Conservation (phyloP, 1,140 invertebrate species). For the Nilaparvata lugens region DNA sequence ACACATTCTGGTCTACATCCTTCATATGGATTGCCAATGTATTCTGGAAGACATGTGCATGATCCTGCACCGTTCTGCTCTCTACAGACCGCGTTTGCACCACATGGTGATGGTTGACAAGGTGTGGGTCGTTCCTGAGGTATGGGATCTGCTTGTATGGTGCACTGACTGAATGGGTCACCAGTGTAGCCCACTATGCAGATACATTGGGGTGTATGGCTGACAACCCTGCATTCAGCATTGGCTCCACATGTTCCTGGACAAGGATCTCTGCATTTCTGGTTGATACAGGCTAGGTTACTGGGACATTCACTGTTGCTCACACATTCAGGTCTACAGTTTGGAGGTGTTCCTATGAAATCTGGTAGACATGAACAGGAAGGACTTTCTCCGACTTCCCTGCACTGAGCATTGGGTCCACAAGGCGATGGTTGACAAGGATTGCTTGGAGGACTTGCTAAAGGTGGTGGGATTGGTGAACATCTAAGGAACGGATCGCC, state of each 20-base stretch:
- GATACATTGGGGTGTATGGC: constrained; percentile 55
- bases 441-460: constrained; percentile 29
- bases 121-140: constrained; percentile 37
- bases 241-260: constrained; percentile 44
- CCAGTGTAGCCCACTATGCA: constrained; percentile 47
- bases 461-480: constrained; percentile 32
- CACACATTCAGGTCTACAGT: constrained; percentile 45
- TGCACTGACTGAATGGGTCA: constrained; percentile 33
- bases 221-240: constrained; percentile 44
- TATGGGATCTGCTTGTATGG: constrained; percentile 31
- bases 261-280: constrained; percentile 54
- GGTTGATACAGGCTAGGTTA: constrained; percentile 48
- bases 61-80: constrained; percentile 53
- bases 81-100: constrained; percentile 61
- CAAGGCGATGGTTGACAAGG: constrained; percentile 62
- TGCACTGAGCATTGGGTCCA: constrained; percentile 57
- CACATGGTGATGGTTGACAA: constrained; percentile 62
- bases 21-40: constrained; percentile 61
- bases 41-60: constrained; percentile 57
- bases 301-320: constrained; percentile 45
- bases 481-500: constrained; percentile 63
- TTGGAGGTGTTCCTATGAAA: constrained; percentile 39
- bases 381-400: constrained; percentile 42
- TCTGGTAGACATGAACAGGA: constrained; percentile 46
- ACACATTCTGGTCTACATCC: constrained; percentile 64